Evolutionary conservation across 2,888 invertebrate species (phyloP).

Genomic region (Epinotia brunnichana): DNA sequence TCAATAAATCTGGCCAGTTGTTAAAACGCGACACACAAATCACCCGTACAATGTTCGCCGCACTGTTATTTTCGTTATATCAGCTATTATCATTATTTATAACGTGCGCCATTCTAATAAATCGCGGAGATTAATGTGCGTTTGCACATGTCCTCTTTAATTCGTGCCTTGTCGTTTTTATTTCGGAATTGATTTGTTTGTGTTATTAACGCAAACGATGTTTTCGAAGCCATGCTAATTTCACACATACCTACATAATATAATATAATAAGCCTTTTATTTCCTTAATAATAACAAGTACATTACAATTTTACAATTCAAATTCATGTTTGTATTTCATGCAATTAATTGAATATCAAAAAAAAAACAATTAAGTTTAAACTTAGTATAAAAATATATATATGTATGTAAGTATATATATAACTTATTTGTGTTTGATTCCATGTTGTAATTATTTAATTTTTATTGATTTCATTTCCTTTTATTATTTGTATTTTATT

Average conservation of each 20-base stretch:
- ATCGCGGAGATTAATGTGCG: conserved; percentile 64
- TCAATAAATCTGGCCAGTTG: conserved; percentile 34
- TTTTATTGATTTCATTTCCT: no score
- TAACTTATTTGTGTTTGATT: no score
- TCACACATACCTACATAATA: background rate
- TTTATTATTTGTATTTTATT: no score
- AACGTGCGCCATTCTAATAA: conserved; percentile 57
- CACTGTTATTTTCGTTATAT: conserved; percentile 62
- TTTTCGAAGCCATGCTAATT: conserved; percentile 15
- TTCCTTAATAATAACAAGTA: no score
- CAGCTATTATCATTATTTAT: conserved; percentile 68
- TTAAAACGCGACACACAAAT: conserved; percentile 37
- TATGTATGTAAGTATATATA: no score
- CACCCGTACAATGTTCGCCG: conserved; percentile 46
- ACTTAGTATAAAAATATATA: no score
- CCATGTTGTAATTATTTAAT: no score
- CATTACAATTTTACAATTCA: no score
- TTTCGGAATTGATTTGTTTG: conserved; percentile 39
- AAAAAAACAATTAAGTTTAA: no score
- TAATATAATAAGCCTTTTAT: no score
- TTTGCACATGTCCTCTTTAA: conserved; percentile 56
- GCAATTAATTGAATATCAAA: no score
- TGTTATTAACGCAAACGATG: conserved; percentile 17
- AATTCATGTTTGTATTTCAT: no score
- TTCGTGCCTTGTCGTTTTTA: conserved; percentile 50